Conservation (phyloP, 2,888 invertebrate genomes). For the Drosophila borborema region DNA sequence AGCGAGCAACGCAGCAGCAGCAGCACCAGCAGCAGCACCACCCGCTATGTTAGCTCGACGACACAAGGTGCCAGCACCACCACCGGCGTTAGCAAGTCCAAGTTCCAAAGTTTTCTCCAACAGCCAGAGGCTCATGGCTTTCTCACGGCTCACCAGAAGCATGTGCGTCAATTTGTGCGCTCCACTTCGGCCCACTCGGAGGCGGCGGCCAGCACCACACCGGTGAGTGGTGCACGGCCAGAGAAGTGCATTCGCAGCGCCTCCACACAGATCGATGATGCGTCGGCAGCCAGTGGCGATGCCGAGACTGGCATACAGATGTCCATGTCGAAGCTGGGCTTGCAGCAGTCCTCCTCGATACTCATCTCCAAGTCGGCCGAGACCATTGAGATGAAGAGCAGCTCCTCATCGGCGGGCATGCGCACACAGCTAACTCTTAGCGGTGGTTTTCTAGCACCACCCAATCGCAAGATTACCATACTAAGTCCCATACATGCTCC, state of each 20-base stretch:
- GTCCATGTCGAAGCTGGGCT: conserved; percentile 78
- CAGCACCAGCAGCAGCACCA: conserved; percentile 61
- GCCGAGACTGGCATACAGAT: conserved; percentile 54
- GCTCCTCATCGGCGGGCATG: conserved; percentile 79
- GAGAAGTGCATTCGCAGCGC: conserved; percentile 85
- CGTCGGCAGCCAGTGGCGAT: conserved; percentile 48
- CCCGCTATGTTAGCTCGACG: conserved; percentile 65
- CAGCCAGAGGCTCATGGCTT: conserved; percentile 84
- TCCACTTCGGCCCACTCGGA: conserved; percentile 85
- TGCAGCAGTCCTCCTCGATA: conserved; percentile 85
- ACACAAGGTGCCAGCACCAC: conserved; percentile 36
- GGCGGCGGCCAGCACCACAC: conserved; percentile 68
- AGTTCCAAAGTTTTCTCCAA: conserved; percentile 85
- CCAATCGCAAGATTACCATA: conserved; percentile 89
- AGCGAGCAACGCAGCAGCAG: conserved; percentile 78
- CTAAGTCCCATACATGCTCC: conserved; percentile 90
- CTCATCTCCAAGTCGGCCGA: conserved; percentile 85
- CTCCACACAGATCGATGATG: conserved; percentile 85
- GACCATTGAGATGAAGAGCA: conserved; percentile 85
- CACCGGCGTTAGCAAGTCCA: conserved; percentile 69
- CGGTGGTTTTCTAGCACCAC: conserved; percentile 84
- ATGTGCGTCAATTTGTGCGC: conserved; percentile 85
- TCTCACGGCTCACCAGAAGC: conserved; percentile 85
- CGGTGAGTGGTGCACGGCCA: conserved; percentile 69
- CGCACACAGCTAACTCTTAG: conserved; percentile 85